Percentiles rank a stretch among this genome's conserved stretches.
phyloP scores from a whole-genome alignment of 2,797 vertebrate species.

The Sparidentex hasta region DNA sequence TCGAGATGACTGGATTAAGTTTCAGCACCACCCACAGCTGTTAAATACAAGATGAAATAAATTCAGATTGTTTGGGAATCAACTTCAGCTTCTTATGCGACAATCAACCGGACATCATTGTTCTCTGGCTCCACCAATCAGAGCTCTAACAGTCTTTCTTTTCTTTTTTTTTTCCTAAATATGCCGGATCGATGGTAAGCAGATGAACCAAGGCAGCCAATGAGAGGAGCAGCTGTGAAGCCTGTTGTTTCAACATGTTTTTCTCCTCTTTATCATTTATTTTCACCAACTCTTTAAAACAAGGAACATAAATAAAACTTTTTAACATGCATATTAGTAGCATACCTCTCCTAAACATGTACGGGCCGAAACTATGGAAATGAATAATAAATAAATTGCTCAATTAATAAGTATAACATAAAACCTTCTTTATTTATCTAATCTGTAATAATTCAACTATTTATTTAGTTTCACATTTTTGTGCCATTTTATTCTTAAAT shows the following conservation, averaged over 20 bases:
- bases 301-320: too few species aligned
- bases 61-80: conserved; percentile 49
- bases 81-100: conserved; percentile 36
- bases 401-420: too few species aligned
- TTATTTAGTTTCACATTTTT: too few species aligned
- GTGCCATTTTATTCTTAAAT: too few species aligned
- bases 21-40: conserved; percentile 32
- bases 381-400: too few species aligned
- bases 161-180: conserved; percentile 31
- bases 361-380: too few species aligned
- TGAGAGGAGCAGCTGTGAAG: conserved; percentile 72
- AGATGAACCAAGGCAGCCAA: conserved; percentile 77
- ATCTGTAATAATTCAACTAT: too few species aligned
- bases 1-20: conserved; percentile 19
- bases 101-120: conserved; percentile 20
- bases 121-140: conserved; percentile 49
- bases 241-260: conserved; percentile 48
- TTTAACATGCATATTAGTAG: too few species aligned
- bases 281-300: conserved; percentile 2
- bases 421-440: too few species aligned
- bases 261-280: conserved; percentile 24
- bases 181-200: conserved; percentile 65
- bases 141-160: conserved; percentile 69
- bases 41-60: not conserved
- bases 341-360: too few species aligned